Evolutionary conservation across 92 coral and sea anemone genomes (phyloP), one percentile per base, ranked within the genome.

Genomic region (Phenganax stokvisi): DNA sequence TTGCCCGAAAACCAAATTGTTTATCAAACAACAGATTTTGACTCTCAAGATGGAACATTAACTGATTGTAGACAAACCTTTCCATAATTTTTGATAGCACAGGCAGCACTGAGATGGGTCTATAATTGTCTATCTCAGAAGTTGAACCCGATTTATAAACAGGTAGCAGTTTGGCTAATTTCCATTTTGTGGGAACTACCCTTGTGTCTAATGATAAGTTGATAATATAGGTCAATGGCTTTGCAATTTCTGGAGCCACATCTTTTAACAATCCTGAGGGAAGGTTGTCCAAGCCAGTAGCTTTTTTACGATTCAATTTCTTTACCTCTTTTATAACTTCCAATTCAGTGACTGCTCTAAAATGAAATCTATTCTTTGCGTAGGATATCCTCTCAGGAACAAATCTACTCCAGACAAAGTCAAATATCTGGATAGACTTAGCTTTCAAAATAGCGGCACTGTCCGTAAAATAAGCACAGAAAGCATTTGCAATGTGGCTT

Each of bases 251-350:
- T 37, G 8, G 44, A 11, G 59, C 58, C 28, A 17, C n/a, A 27
- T 44, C 77, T 72, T 72, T 72, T 12, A 72, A 72, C 20, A 72
- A 57, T 5, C 77, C 77, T 7, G 77, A 57, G 12, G 77, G 77
- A 9, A 69, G 31, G n/a, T 69, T 57, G 16, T 72, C 77, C 5
- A 72, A 57, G 13, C 77, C 77, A 17, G 44, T n/a, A 37, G 58
- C 44, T 37, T 72, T 72, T 25, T 72, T 72, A 37, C 77, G 77
- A 3, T 72, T 72, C 51, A 72, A n/a, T 11, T 72, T 52, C 51
- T 72, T 72, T 44, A 51, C 7, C 12, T n/a, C 51, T 52, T 25
- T 72, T 13, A 72, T 7, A 5, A 72, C 77, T 72, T 72, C 72
- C 47, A 37, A 37, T 37, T 37, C 5, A 5, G 47, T 37, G 47